These are phyloP conservation scores for Crocidura indochinensis DNA, from an alignment of 2,797 vertebrate species.

Conservation along the genomic window DNA sequence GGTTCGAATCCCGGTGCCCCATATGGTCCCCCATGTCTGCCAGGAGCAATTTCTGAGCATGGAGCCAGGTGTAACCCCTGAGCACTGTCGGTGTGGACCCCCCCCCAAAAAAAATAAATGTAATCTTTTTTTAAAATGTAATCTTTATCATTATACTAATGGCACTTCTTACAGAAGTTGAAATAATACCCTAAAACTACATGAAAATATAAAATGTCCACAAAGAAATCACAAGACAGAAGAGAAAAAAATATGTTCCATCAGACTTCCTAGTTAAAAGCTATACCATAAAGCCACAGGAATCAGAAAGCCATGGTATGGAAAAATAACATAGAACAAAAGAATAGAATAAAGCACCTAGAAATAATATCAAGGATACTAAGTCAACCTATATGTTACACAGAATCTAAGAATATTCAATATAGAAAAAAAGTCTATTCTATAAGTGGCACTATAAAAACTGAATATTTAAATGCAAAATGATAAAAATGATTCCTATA, in stretches of 20 bases:
- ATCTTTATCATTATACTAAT: neutral
- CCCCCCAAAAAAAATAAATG: no score
- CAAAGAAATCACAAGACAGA: neutral
- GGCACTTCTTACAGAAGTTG: neutral
- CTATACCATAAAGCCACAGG: neutral
- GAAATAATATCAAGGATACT: neutral
- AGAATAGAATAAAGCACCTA: neutral
- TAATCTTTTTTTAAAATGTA: no score
- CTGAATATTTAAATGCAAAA: neutral
- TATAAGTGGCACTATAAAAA: neutral
- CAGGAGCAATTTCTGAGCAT: no score
- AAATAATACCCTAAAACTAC: neutral
- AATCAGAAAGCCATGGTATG: neutral
- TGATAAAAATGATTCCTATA: neutral
- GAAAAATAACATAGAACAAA: neutral
- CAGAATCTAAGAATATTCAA: neutral
- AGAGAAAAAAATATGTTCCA: no score
- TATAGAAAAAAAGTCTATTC: neutral
- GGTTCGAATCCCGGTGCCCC: no score
- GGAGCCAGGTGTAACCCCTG: no score
- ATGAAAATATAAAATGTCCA: neutral
- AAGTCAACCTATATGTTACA: neutral
- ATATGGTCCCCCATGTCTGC: no score
- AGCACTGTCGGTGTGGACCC: no score
- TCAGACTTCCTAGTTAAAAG: neutral